A percentile compares a stretch with the other conserved stretches of the same genome.
Evolutionary conservation across 2,113 vertebrate species (phyloP).

Genomic region (Serilophus lunatus): DNA sequence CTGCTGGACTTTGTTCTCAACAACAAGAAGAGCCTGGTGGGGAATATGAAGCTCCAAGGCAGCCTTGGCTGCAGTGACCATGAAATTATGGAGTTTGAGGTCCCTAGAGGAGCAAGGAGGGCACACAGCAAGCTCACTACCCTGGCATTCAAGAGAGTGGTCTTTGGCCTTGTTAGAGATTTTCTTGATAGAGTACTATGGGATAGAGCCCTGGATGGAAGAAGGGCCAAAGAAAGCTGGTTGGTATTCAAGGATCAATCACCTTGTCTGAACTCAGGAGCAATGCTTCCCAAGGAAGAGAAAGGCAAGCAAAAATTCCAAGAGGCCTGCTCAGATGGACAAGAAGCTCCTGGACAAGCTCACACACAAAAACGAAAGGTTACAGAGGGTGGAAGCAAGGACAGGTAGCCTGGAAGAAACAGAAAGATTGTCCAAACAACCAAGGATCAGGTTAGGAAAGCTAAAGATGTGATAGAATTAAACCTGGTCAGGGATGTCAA

Average conservation of each 20-base stretch:
- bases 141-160: not conserved
- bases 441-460: not conserved
- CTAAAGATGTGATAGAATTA: not conserved
- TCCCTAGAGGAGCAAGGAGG: not conserved
- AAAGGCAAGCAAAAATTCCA: not conserved
- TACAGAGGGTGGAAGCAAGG: not conserved
- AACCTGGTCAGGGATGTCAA: rapidly evolving
- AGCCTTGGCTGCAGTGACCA: not conserved
- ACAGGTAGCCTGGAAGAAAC: not conserved
- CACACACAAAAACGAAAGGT: not conserved
- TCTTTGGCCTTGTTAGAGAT: not conserved
- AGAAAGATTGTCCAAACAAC: not conserved
- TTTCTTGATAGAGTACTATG: not conserved
- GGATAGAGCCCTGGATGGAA: not conserved
- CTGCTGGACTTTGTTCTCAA: not conserved
- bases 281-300: not conserved
- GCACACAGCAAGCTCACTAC: not conserved
- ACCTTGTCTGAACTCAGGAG: not conserved
- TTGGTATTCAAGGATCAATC: not conserved
- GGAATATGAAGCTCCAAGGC: not conserved
- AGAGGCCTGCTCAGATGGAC: not conserved
- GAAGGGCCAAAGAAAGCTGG: not conserved
- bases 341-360: not conserved
- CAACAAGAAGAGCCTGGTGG: not conserved
- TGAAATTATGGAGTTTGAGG: not conserved